Evolutionary conservation across 2,113 vertebrate species (phyloP).

Genomic region (Echinops telfairi): DNA sequence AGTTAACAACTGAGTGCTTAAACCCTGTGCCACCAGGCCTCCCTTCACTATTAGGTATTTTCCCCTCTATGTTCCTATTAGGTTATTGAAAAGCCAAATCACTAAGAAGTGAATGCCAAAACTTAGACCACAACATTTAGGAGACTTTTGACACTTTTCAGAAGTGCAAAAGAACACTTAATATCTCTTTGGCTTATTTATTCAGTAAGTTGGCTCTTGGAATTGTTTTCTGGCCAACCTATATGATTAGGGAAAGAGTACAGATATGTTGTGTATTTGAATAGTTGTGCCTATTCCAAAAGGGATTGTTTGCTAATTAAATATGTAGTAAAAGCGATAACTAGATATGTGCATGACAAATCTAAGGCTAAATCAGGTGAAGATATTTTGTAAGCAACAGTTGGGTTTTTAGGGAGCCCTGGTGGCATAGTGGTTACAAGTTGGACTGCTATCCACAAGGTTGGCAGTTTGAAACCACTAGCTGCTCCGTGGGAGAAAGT

Average conservation of each 20-base stretch:
- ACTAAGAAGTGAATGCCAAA: conserved; percentile 50
- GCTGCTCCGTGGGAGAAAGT: no score
- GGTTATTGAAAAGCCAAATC: conserved; percentile 61
- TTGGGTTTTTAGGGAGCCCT: background rate
- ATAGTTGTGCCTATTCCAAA: conserved; percentile 2
- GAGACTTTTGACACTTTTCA: conserved; percentile 13
- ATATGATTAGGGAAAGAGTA: conserved; percentile 44
- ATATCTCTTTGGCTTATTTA: conserved; percentile 50
- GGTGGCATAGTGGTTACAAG: no score
- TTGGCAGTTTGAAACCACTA: no score
- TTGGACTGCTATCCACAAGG: no score
- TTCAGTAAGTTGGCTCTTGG: conserved; percentile 14
- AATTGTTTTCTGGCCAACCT: conserved; percentile 19
- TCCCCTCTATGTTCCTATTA: conserved; percentile 8
- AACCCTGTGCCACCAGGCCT: no score
- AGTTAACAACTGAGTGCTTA: no score
- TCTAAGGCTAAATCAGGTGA: conserved; percentile 29
- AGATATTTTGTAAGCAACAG: conserved; percentile 1
- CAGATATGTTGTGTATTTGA: conserved; percentile 1
- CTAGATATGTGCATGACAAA: conserved; percentile 26
- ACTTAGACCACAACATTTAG: conserved; percentile 17
- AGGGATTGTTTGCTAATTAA: conserved; percentile 40
- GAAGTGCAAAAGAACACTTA: conserved; percentile 8
- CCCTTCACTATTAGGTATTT: background rate
- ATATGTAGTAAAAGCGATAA: conserved; percentile 13